phyloP scores from a whole-genome alignment of 1,140 invertebrate species.

The Drosophila lini region DNA sequence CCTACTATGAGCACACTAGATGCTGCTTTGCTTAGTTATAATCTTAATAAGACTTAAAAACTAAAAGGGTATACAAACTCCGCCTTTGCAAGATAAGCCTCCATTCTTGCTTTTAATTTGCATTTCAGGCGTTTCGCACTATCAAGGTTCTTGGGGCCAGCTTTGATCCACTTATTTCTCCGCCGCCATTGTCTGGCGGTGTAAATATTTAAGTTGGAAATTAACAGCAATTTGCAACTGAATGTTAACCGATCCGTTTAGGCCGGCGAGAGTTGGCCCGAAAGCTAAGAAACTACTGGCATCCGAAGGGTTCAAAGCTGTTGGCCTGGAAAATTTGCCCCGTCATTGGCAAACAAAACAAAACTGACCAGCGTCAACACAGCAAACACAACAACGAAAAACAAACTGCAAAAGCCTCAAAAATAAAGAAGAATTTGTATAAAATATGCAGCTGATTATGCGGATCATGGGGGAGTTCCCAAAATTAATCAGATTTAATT shows the following conservation, averaged over 20 bases:
- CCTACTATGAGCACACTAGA: fast-evolving
- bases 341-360: slow-evolving; percentile 70
- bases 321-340: slow-evolving; percentile 65
- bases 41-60: not conserved
- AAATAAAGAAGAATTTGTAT: slow-evolving; percentile 16
- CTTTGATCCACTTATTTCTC: slow-evolving; percentile 58
- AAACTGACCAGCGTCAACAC: slow-evolving; percentile 70
- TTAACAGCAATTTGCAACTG: slow-evolving; percentile 63
- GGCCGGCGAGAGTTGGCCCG: slow-evolving; percentile 12
- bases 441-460: slow-evolving; percentile 17
- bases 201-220: slow-evolving; percentile 66
- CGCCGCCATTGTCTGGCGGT: slow-evolving; percentile 23
- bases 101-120: slow-evolving; percentile 48
- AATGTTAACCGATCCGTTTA: slow-evolving; percentile 48
- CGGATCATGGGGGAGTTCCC: slow-evolving; percentile 22
- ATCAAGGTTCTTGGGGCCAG: slow-evolving; percentile 61
- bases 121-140: slow-evolving; percentile 43
- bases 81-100: too few species aligned
- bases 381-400: slow-evolving; percentile 5
- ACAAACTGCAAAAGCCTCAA: not conserved
- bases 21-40: not conserved
- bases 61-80: not conserved
- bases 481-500: slow-evolving; percentile 43
- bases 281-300: slow-evolving; percentile 1
- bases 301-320: slow-evolving; percentile 10